Evolutionary conservation across 2,113 vertebrate genomes (phyloP).

Genomic region (Caloenas nicobarica): DNA sequence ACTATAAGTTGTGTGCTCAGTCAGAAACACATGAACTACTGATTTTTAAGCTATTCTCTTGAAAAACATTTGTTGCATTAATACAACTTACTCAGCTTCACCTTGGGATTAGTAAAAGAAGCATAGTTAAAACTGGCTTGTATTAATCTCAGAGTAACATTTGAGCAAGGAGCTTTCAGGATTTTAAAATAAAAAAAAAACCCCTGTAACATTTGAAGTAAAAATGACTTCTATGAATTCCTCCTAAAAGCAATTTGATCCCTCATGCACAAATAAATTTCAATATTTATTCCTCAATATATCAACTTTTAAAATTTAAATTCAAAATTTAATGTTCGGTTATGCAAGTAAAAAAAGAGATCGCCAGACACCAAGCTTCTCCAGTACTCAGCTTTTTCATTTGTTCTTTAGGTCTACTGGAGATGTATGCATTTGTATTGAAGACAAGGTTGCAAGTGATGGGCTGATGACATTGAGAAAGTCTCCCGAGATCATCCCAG

Average conservation of each 20-base stretch:
- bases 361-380: not conserved
- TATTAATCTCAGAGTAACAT: constrained; percentile 44
- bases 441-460: not conserved
- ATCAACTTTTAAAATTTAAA: not conserved
- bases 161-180: constrained; percentile 8
- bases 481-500: not conserved
- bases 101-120: constrained; percentile 34
- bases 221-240: not conserved
- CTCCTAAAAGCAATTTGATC: not conserved
- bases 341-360: not conserved
- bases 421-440: not conserved
- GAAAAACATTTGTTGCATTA: constrained; percentile 66
- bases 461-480: not conserved
- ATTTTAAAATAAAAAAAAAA: not conserved
- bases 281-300: not conserved
- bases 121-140: constrained; percentile 5
- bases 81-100: constrained; percentile 17
- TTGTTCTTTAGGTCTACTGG: not conserved
- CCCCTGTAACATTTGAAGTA: not conserved
- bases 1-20: constrained; percentile 70
- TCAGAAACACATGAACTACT: constrained; percentile 47
- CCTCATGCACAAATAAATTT: not conserved
- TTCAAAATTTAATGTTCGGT: not conserved
- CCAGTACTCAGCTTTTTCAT: not conserved
- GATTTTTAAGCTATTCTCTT: constrained; percentile 72